These are phyloP conservation scores for Melanostigma gelatinosum DNA, from an alignment of 2,113 vertebrate genomes.

Conservation along the genomic window DNA sequence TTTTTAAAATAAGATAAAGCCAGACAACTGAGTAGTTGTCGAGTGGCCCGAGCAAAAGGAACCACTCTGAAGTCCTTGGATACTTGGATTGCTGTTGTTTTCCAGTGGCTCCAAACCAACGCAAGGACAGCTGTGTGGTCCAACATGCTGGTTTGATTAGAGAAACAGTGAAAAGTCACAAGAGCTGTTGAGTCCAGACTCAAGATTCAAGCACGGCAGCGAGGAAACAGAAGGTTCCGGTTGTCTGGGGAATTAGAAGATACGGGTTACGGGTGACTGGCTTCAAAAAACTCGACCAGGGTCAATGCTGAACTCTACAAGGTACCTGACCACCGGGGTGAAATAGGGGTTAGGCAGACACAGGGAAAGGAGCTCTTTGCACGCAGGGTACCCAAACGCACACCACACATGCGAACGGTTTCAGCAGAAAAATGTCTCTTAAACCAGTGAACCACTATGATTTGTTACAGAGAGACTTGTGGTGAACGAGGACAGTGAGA, in stretches of 20 bases:
- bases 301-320: conserved; percentile 63
- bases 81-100: conserved; percentile 57
- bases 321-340: conserved; percentile 56
- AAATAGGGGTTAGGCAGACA: conserved; percentile 50
- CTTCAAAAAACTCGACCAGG: conserved; percentile 50
- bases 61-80: conserved; percentile 34
- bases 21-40: conserved; percentile 37
- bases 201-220: conserved; percentile 37
- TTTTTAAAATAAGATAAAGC: conserved; percentile 43
- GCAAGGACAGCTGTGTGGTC: conserved; percentile 72
- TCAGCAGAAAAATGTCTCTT: conserved; percentile 43
- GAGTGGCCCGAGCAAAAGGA: conserved; percentile 36
- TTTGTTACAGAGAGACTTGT: conserved; percentile 58
- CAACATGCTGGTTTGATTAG: conserved; percentile 73
- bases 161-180: conserved; percentile 66
- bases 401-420: conserved; percentile 51
- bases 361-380: conserved; percentile 64
- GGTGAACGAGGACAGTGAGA: conserved; percentile 19
- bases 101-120: conserved; percentile 50
- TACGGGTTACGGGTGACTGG: conserved; percentile 43
- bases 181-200: conserved; percentile 58
- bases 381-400: conserved; percentile 62
- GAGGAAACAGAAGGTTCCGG: conserved; percentile 68
- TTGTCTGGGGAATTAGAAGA: conserved; percentile 62
- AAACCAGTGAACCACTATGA: conserved; percentile 38